Conservation (phyloP, 2,888 invertebrate species). For the Polietes domitor region DNA sequence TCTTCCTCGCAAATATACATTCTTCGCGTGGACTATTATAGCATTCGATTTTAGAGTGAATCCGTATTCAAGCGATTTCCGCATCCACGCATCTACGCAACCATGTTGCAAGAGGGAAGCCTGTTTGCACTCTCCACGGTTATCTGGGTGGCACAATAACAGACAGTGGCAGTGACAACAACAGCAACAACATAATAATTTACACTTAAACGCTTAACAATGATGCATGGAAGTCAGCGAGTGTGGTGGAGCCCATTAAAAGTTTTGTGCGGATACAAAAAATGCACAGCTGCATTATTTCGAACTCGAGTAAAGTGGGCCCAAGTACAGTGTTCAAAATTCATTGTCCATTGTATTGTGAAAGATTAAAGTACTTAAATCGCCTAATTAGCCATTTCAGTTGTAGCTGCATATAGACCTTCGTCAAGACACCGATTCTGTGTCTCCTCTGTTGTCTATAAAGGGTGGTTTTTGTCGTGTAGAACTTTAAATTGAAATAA, state of each 20-base stretch:
- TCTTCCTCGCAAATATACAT: too few relatives aligned
- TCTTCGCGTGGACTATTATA: too few relatives aligned
- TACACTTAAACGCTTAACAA: constrained; percentile 43
- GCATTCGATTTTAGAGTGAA: too few relatives aligned
- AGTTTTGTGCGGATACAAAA: not conserved
- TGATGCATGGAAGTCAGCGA: constrained; percentile 13
- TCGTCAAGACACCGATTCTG: too few relatives aligned
- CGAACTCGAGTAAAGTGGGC: too few relatives aligned
- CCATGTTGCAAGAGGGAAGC: not conserved
- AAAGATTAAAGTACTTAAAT: too few relatives aligned
- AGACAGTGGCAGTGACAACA: not conserved
- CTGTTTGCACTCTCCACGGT: not conserved
- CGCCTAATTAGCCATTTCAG: constrained; percentile 3
- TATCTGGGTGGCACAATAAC: not conserved
- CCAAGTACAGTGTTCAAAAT: not conserved
- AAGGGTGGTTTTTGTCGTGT: too few relatives aligned
- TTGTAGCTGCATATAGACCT: not conserved
- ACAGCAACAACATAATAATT: constrained; percentile 23
- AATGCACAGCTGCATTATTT: not conserved
- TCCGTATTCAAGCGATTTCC: too few relatives aligned
- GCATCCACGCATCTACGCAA: too few relatives aligned
- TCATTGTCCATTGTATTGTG: not conserved
- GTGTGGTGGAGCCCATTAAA: not conserved
- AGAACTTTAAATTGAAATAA: too few relatives aligned
- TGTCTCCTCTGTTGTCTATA: too few relatives aligned